Evolutionary conservation across 2,888 invertebrate species (phyloP), one percentile per base, ranked within the genome.

Genomic region (Spodoptera exigua): DNA sequence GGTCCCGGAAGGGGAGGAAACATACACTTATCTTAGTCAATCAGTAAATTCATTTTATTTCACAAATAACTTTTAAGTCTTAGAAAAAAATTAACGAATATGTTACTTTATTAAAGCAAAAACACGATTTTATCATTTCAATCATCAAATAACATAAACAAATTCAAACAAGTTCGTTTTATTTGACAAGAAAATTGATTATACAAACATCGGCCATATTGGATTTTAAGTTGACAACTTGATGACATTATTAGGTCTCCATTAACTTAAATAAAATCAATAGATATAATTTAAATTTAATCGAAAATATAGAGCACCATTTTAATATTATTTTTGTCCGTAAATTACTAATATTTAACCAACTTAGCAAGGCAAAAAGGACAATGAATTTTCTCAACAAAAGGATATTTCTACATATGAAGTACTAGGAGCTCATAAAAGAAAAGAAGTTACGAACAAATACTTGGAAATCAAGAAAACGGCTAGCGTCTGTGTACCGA

Each of bases 391-490:
- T 76, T 74, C 76, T 76, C 63, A 76, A 76, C 70, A 74, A 78
- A 83, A 84, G 85, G 85, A 86, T 82, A 81, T 69, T 75, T 70
- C 74, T 79, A 76, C 73, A 78, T 67, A 72, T 77, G 58, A 64
- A 78, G 83, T 91, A 91, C 89, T 67, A 90, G 90, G 89, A 68
- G 55, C 57, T 54, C 83, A 90, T 89, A 81, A 86, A 82, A 80
- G 76, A 81, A 83, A 86, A 88, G 87, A 85, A 86, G 82, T 86
- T 85, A 75, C 70, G 69, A 71, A 81, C 79, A 83, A 85, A 83
- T 87, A 82, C 86, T 87, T 86, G 85, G 86, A 89, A 89, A 87
- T 84, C 86, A 83, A 90, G 88, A 89, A 89, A 91, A 90, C 86
- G 79, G 81, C 80, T 53, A 70, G 47, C 64, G 61, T 61, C 68